These are phyloP conservation scores for Nasonia vitripennis DNA, from an alignment of 1,140 invertebrate species.

Conservation along the genomic window DNA sequence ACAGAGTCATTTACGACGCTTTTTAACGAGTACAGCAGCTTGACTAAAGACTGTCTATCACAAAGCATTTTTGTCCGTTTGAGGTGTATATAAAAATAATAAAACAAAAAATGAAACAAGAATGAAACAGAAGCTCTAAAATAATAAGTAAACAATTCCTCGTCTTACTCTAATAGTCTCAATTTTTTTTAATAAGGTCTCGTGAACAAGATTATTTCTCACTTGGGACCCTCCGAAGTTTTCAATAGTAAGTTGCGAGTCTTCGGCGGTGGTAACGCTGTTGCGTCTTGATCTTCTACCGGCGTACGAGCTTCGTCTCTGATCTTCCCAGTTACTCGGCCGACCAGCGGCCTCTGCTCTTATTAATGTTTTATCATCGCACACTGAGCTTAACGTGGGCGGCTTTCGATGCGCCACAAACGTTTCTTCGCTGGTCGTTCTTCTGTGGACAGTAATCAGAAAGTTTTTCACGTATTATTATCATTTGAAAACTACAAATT, in stretches of 20 bases:
- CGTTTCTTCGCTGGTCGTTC: constrained; percentile 77
- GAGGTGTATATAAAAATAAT: constrained; percentile 40
- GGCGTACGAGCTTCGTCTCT: constrained; percentile 83
- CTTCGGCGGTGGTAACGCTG: constrained; percentile 88
- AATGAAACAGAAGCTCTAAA: constrained; percentile 50
- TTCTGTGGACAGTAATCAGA: constrained; percentile 56
- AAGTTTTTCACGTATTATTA: neutral
- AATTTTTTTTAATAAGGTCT: constrained; percentile 56
- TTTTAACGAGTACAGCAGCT: constrained; percentile 37
- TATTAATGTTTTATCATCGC: constrained; percentile 72
- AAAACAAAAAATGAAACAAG: constrained; percentile 31
- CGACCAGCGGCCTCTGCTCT: constrained; percentile 83
- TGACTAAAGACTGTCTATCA: neutral
- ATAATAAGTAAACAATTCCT: constrained; percentile 53
- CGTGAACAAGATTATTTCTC: constrained; percentile 54
- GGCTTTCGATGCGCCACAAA: constrained; percentile 89
- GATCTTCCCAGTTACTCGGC: constrained; percentile 89
- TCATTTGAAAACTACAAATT: neutral
- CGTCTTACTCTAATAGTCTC: constrained; percentile 55
- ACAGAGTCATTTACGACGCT: constrained; percentile 18
- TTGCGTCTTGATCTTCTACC: constrained; percentile 88
- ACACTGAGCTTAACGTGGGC: constrained; percentile 84
- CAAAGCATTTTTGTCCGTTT: constrained; percentile 40
- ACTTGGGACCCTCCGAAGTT: constrained; percentile 93
- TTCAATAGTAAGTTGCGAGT: constrained; percentile 92